These are phyloP conservation scores for Chelonoidis abingdonii DNA, from an alignment of 2,113 vertebrate genomes.

Conservation along the genomic window DNA sequence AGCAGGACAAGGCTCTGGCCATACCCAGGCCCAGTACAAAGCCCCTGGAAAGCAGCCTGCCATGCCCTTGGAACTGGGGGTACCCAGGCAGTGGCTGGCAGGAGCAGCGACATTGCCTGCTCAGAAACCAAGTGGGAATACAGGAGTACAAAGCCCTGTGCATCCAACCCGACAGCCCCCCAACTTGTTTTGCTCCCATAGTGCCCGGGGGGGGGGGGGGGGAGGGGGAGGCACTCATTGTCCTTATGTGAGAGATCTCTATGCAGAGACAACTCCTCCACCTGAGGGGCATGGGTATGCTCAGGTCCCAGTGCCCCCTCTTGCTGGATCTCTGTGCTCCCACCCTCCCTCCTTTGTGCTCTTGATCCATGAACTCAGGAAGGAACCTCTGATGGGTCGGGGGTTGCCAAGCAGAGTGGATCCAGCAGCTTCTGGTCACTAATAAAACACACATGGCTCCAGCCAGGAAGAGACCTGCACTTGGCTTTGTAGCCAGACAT, in stretches of 20 bases:
- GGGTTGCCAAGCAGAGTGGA: neutral
- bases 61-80: rapidly evolving
- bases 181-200: neutral
- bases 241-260: slow-evolving; percentile 22
- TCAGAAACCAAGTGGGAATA: neutral
- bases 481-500: neutral
- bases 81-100: rapidly evolving
- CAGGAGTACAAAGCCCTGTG: neutral
- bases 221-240: neutral
- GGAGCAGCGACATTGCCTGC: rapidly evolving
- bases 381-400: neutral
- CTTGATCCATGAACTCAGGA: neutral
- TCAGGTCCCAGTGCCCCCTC: rapidly evolving
- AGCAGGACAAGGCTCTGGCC: neutral
- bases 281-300: neutral
- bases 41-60: neutral
- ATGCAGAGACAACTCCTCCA: rapidly evolving
- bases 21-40: neutral
- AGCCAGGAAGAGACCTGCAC: neutral
- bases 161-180: rapidly evolving
- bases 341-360: neutral
- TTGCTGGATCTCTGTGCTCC: neutral
- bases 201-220: neutral
- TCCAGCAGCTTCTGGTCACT: neutral
- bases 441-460: neutral